Conservation (phyloP, 2,113 vertebrate genomes). For the Stercorarius parasiticus region DNA sequence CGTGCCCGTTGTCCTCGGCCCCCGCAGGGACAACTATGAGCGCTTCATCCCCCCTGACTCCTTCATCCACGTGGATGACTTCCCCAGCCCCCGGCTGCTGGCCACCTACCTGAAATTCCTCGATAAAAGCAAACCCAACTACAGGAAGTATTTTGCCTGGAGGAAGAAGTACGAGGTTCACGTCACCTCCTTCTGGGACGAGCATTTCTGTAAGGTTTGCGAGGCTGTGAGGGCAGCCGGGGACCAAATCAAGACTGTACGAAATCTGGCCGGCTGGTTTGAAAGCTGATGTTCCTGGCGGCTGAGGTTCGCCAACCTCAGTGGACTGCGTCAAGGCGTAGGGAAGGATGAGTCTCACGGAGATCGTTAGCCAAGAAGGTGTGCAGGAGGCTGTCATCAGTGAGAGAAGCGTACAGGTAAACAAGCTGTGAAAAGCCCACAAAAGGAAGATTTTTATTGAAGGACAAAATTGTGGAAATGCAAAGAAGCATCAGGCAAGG, state of each 20-base stretch:
- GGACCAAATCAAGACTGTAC: constrained; percentile 68
- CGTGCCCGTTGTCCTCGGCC: constrained; percentile 88
- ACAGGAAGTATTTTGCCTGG: constrained; percentile 86
- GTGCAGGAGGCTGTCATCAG: neutral
- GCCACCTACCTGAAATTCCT: constrained; percentile 87
- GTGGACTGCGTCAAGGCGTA: accelerated
- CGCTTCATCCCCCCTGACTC: constrained; percentile 84
- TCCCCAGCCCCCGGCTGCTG: constrained; percentile 77
- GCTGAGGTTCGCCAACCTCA: neutral
- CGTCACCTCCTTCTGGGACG: constrained; percentile 81
- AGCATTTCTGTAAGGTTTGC: constrained; percentile 88
- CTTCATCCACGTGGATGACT: constrained; percentile 94
- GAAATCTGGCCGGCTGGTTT: constrained; percentile 83
- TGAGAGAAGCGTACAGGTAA: neutral
- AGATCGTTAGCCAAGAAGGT: accelerated
- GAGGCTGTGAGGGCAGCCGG: constrained; percentile 64
- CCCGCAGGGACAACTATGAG: constrained; percentile 87
- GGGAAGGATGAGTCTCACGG: neutral
- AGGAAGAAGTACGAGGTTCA: constrained; percentile 78
- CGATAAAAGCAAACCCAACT: constrained; percentile 69
- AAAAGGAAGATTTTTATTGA: neutral
- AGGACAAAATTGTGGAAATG: neutral
- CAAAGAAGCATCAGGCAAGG: neutral
- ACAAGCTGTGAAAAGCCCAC: neutral
- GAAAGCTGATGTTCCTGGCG: constrained; percentile 50